Conservation (phyloP, 2,113 vertebrate species). For the Engystomops pustulosus region DNA sequence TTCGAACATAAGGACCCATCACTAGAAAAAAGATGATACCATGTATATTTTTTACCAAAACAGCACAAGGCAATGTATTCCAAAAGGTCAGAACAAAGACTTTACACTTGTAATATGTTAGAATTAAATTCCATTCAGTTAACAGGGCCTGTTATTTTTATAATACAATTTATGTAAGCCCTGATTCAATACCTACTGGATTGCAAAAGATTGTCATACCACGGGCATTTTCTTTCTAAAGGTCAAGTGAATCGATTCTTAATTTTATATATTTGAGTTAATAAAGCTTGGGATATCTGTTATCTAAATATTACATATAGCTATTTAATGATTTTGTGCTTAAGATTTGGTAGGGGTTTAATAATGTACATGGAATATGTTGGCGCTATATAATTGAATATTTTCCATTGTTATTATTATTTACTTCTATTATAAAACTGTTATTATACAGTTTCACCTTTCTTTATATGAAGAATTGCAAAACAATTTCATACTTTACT, state of each 20-base stretch:
- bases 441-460: too few relatives aligned
- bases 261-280: background rate
- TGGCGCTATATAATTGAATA: too few relatives aligned
- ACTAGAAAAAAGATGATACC: conserved; percentile 73
- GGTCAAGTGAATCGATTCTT: background rate
- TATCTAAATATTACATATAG: too few relatives aligned
- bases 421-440: too few relatives aligned
- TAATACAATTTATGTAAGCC: conserved; percentile 3
- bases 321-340: too few relatives aligned
- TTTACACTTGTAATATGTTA: conserved; percentile 27
- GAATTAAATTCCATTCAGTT: conserved; percentile 30
- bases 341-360: too few relatives aligned
- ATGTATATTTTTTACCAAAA: background rate
- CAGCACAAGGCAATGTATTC: background rate
- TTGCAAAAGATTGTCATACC: background rate
- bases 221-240: background rate
- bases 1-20: conserved; percentile 96
- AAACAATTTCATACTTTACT: too few relatives aligned
- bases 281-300: background rate
- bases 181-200: background rate
- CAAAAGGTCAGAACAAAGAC: conserved; percentile 8
- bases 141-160: conserved; percentile 47
- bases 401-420: too few relatives aligned
- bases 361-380: too few relatives aligned
- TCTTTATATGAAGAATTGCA: too few relatives aligned